Evolutionary conservation across 2,113 vertebrate species (phyloP), one percentile per base, ranked within the genome.

Genomic region (Rhinichthys klamathensis): DNA sequence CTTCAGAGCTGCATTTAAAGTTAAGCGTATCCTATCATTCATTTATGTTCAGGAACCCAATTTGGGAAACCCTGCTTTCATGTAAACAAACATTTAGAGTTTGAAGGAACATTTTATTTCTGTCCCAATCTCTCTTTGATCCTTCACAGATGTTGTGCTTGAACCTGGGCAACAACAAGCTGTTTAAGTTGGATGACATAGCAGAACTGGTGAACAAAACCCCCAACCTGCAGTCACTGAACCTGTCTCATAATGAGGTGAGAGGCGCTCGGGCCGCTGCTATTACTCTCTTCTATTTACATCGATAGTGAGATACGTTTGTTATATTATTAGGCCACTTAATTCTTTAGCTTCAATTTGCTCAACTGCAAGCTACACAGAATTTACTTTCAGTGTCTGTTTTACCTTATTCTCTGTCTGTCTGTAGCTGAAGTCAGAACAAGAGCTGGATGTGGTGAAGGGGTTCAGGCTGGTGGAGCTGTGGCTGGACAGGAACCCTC

Each of bases 361-460:
- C 18, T n/a, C 23, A 21, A 32, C 12, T 32, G 1, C n/a, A 16
- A 15, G 9, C 25, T 63, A 38, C n/a, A 73, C 16, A 44, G 18
- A 44, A 58, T 70, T 41, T 16, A n/a, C 27, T 70, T 44, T 27
- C 35, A 0, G 27, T 44, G 2, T 67, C 3, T 83, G 23, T 15
- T 30, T n/a, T 27, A 1, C 67, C 49, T 88, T 1, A 49, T 18
- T 30, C 38, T 9, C 12, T 73, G 11, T 87, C 6, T 4, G 41
- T 86, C 0, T 77, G 1, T 82, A 98, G 97, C 88, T 98, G 75
- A 97, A 96, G 86, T 91, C 95, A 0, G 97, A 97, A 21, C 87
- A 93, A 0, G 97, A 98, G 65, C 93, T 98, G 89, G 97, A 98
- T 86, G 97, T 93, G 84, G 74, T 98, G 61, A 98, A 97, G 90